phyloP scores from a whole-genome alignment of 2,797 vertebrate genomes.

The Mormyrops attenuatus region DNA sequence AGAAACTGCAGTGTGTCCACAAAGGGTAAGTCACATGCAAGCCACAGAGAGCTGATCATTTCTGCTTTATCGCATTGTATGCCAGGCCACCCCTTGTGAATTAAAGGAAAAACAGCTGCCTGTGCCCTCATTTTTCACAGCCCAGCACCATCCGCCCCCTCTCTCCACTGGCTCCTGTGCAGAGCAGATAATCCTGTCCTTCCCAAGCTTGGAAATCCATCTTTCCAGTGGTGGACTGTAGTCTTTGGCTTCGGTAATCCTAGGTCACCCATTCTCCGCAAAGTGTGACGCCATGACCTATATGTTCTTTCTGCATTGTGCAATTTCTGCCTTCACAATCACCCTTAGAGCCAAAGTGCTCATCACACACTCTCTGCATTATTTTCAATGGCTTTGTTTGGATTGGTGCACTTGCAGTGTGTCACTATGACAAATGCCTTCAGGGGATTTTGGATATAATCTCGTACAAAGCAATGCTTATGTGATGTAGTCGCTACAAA shows the following conservation, averaged over 20 bases:
- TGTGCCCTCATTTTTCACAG: slow-evolving; percentile 67
- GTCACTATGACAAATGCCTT: background rate
- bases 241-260: slow-evolving; percentile 57
- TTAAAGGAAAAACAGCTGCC: slow-evolving; percentile 73
- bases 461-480: background rate
- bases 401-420: background rate
- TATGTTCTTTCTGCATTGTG: background rate
- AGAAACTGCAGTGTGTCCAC: slow-evolving; percentile 14
- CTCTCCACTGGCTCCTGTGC: slow-evolving; percentile 62
- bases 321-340: background rate
- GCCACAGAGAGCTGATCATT: slow-evolving; percentile 69
- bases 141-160: slow-evolving; percentile 54
- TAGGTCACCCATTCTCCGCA: slow-evolving; percentile 55
- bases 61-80: slow-evolving; percentile 62
- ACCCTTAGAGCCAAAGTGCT: background rate
- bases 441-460: background rate
- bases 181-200: slow-evolving; percentile 67
- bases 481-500: background rate
- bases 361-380: background rate
- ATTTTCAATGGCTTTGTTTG: background rate
- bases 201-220: slow-evolving; percentile 62
- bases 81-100: slow-evolving; percentile 69
- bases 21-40: slow-evolving; percentile 41
- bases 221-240: slow-evolving; percentile 60
- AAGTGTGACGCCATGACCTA: background rate